Evolutionary conservation across 1,140 invertebrate species (phyloP), one percentile per base, ranked within the genome.

Genomic region (Medauroidea extradentata): DNA sequence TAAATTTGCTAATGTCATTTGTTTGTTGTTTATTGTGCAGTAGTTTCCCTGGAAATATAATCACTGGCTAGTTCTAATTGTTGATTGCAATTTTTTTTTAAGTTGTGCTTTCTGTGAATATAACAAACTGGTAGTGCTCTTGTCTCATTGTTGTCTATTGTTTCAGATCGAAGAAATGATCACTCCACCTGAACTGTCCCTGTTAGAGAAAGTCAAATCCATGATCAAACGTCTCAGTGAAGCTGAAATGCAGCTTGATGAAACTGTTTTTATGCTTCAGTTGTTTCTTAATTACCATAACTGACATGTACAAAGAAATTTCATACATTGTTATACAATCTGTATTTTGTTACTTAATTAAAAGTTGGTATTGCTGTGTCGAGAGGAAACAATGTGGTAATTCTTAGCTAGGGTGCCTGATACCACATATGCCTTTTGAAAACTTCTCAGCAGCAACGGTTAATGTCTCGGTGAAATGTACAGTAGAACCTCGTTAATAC

Each of bases 141-240:
- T n/a, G n/a, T n/a, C n/a, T 34, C 55, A 57, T 41, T 29, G 7
- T 62, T 68, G 49, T 69, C 68, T n/a, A n/a, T n/a, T n/a, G n/a
- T 78, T 77, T 39, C 64, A 89, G 84, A 84, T 90, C 56, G 84
- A 85, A 66, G 85, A 88, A 72, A 85, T 87, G 72, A 83, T 91
- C 59, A 89, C 88, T n/a, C 86, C 86, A 3, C 83, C 87, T 2
- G 90, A 93, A 73, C 80, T 78, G 63, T 74, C 81, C 60, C 81
- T 89, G 25, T 70, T 92, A 2, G 79, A 81, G 16, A 85, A 82
- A 72, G 82, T 90, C 0, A 81, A 85, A 66, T 77, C 71, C 52
- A 80, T 79, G 39, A 83, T 88, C 8, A 83, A 84, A 59, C 87
- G 84, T 66, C 75, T 91, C 25, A 82, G 83, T 21, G 77, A 79